Base-by-base conservation (phyloP, 2,113 vertebrate genomes). In the Lepisosteus osseus region DNA sequence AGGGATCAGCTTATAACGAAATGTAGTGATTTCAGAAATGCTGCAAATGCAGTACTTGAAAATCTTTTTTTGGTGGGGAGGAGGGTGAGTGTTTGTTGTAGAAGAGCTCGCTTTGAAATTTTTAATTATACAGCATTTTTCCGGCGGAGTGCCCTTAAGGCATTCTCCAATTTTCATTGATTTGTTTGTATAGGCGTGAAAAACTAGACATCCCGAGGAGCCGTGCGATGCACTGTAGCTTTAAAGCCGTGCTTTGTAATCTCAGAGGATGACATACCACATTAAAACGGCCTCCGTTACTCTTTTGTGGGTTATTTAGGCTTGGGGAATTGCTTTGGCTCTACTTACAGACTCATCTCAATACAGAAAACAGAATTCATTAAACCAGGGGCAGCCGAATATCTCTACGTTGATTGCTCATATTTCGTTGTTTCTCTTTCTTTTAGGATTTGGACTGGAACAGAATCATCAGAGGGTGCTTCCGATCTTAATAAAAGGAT, bases 221-320 rank as follows among this genome's bases (percentile, higher is more conserved):
- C 54, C 7, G 5, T 45, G 47, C 17, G 3, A 61, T 72, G 62
- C 45, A 42, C 70, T 61, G 71, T 72, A 65, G 64, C 71, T 67
- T 72, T 72, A 72, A 61, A 14, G 55, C 5, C 8, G 54, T 65
- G 55, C 55, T 72, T 72, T 40, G 54, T 57, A 57, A 54, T 57
- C 45, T 67, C 71, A n/a, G 65, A n/a, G 71, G 43, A 67, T 67
- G 71, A 59, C 14, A 72, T 40, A 72, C 40, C 64, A 45, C 42
- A 65, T 61, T 4, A 71, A 62, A 42, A 55, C 70, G 55, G 14
- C 62, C 40, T 59, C 64, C 54, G 55, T 9, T 47, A 61, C 15
- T 45, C 42, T 42, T 66, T 66, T 62, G 69, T 63, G 45, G 69
- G 69, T 29, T 44, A 57, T 61, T 57, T 57, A 9, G 59, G 44